Base-by-base conservation (phyloP, 1,140 invertebrate genomes). In the Drosophila miranda region DNA sequence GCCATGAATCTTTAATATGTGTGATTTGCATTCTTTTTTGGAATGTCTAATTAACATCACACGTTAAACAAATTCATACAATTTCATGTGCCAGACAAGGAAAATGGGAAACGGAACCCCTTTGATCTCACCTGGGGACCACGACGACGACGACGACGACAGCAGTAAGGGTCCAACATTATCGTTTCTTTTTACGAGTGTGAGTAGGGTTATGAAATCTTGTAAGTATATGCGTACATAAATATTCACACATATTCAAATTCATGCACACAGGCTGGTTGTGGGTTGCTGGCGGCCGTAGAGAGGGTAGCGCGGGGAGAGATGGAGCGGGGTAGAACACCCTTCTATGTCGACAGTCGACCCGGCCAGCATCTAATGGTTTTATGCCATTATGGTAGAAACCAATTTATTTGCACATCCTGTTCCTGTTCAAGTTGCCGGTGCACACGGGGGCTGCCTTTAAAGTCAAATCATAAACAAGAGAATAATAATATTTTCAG, bases 361-460 rank as follows among this genome's bases (percentile, higher is more conserved):
- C n/a, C 45, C 41, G 59, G 19, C 28, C 41, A 51, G 19, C 42
- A 46, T 45, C 13, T 73, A 73, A 73, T 69, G 62, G 61, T 45
- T 75, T 75, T 59, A 60, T 75, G 73, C 72, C 64, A 68, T 68
- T 68, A 68, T 68, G 62, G 30, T 72, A 68, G 56, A 75, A 75
- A 75, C 73, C 73, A 75, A 75, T 75, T 75, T 75, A 75, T 75
- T 75, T 56, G 42, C 43, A 46, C 72, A 75, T 75, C 72, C 73
- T 54, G 62, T 75, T 73, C 52, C 46, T 41, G 45, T 54, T 74
- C 64, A 62, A 41, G 42, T 34, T 30, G 43, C 49, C 11, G 21
- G 38, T 26, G 44, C 44, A 57, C 57, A 48, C 67, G 41, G 48
- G 14, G 21, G 11, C 59, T 8, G 23, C 19, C 46, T 45, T 75